A percentile compares a stretch with the other conserved stretches of the same genome.
phyloP scores from a whole-genome alignment of 2,797 vertebrate genomes.

The Graptemys geographica region DNA sequence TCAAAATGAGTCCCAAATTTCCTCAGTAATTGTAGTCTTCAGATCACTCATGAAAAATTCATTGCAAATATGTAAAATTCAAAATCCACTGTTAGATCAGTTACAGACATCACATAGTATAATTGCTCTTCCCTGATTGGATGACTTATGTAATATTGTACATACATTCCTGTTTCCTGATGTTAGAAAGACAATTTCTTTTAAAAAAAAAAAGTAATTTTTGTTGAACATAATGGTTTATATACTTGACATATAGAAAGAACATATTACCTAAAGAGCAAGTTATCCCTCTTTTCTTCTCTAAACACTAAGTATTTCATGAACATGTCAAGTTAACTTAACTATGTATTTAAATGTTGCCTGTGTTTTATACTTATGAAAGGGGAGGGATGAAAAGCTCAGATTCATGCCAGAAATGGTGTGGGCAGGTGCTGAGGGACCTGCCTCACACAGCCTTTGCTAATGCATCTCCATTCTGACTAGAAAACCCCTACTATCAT shows the following conservation, averaged over 20 bases:
- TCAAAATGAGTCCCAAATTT: background rate
- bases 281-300: conserved; percentile 19
- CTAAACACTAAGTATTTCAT: conserved; percentile 8
- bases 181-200: background rate
- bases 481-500: background rate
- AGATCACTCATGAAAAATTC: background rate
- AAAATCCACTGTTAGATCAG: background rate
- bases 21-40: background rate
- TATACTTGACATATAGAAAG: background rate
- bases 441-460: conserved; percentile 31
- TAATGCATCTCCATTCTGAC: conserved; percentile 44
- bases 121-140: background rate
- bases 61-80: background rate
- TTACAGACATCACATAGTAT: background rate
- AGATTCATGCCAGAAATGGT: background rate
- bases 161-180: conserved; percentile 14
- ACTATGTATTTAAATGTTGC: background rate
- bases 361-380: conserved; percentile 37
- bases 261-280: background rate
- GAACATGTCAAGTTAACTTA: background rate
- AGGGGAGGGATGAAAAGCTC: conserved; percentile 25
- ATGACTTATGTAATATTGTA: background rate
- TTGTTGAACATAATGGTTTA: background rate
- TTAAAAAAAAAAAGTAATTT: background rate
- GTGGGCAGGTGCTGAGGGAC: conserved; percentile 8